phyloP scores from a whole-genome alignment of 1,140 invertebrate species.

The Pseudomyrmex pallidus region DNA sequence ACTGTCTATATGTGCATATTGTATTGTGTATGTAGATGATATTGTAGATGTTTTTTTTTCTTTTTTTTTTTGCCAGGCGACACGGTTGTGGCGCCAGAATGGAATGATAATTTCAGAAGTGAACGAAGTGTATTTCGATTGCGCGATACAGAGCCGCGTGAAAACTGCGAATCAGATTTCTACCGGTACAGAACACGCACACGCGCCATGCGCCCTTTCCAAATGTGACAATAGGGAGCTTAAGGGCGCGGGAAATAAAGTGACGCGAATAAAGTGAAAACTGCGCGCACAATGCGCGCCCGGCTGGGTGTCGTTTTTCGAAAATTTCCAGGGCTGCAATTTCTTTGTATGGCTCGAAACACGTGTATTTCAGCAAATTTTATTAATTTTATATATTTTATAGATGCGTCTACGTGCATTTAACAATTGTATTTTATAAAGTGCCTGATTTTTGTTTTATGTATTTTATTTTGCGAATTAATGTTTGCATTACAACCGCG shows the following conservation, averaged over 20 bases:
- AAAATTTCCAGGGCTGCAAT: background rate
- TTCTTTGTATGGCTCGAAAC: no score
- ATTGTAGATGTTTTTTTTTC: constrained; percentile 22
- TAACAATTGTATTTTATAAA: no score
- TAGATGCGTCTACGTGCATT: no score
- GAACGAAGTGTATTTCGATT: constrained; percentile 46
- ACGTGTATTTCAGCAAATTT: no score
- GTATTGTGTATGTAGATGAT: constrained; percentile 24
- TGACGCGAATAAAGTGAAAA: background rate
- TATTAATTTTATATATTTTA: no score
- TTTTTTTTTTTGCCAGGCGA: constrained; percentile 12
- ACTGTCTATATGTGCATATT: constrained; percentile 9
- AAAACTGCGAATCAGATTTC: constrained; percentile 51
- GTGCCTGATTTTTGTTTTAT: no score
- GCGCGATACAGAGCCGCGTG: constrained; percentile 32
- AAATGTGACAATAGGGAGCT: background rate
- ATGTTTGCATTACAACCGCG: no score
- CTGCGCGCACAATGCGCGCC: background rate
- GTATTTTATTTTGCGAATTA: no score
- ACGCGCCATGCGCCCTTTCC: background rate
- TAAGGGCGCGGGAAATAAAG: background rate
- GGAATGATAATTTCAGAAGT: constrained; percentile 58
- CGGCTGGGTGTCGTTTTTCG: background rate
- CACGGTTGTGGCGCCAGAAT: constrained; percentile 17
- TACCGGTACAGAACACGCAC: background rate